Evolutionary conservation across 92 coral and sea anemone species (phyloP).

Genomic region (Hydrozoanthus gracilis): DNA sequence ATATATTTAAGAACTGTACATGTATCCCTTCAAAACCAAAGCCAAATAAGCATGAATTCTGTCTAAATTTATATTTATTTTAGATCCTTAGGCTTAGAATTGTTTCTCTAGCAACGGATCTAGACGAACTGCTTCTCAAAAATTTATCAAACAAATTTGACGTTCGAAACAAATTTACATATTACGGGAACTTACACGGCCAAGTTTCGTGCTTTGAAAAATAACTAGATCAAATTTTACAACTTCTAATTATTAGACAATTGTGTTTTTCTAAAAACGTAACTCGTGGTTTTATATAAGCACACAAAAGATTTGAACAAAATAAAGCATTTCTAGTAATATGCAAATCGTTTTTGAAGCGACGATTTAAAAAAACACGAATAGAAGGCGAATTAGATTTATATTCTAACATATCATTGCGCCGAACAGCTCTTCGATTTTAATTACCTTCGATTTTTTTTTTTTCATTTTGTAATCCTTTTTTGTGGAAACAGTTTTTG

Average conservation of each 20-base stretch:
- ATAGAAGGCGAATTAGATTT: no score
- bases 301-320: no score
- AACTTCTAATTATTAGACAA: background rate
- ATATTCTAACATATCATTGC: no score
- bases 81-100: background rate
- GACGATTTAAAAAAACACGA: background rate
- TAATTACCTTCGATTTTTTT: background rate
- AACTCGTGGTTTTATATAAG: no score
- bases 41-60: no score
- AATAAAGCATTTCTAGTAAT: background rate
- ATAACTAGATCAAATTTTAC: background rate
- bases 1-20: no score
- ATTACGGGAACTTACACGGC: background rate
- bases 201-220: background rate
- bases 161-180: background rate
- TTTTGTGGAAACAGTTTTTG: background rate
- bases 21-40: no score
- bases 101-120: background rate
- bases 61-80: no score
- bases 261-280: no score
- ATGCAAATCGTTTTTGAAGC: constrained; percentile 21
- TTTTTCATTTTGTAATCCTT: background rate
- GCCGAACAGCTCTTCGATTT: no score
- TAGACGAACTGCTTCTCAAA: background rate
- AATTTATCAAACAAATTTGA: background rate